These are phyloP conservation scores for Callyntrura sp. DNA, from an alignment of 2,888 invertebrate genomes.

Conservation along the genomic window DNA sequence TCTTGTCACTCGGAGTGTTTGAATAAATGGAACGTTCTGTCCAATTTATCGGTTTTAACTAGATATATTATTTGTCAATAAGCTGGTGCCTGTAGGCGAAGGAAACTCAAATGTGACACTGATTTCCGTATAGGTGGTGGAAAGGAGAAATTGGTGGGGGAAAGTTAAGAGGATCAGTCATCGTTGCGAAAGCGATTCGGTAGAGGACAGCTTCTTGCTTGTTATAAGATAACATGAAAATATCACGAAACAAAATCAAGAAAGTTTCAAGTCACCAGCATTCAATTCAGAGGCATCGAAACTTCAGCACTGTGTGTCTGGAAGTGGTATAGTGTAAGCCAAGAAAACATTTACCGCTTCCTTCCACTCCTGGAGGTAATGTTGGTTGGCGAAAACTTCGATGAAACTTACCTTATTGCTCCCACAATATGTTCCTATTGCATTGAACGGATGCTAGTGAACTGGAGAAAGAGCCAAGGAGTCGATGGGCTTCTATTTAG, in stretches of 20 bases:
- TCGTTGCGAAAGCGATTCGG: constrained; percentile 44
- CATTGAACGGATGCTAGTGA: not conserved
- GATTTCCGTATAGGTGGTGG: constrained; percentile 9
- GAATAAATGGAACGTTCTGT: not conserved
- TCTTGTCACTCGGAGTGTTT: not conserved
- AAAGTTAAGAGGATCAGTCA: constrained; percentile 72
- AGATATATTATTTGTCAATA: not conserved
- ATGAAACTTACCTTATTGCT: constrained; percentile 43
- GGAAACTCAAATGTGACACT: constrained; percentile 12
- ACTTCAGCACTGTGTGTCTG: constrained; percentile 4
- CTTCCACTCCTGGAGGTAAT: not conserved
- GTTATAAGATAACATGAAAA: constrained; percentile 9
- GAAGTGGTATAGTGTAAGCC: not conserved
- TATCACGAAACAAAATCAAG: constrained; percentile 28
- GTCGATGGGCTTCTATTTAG: not conserved
- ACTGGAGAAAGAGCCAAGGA: not conserved
- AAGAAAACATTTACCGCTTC: constrained; percentile 26
- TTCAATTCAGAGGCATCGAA: not conserved
- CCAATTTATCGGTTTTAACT: not conserved
- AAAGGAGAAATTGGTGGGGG: constrained; percentile 26
- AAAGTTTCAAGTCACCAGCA: not conserved
- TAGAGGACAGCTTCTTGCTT: constrained; percentile 51
- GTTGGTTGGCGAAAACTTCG: constrained; percentile 46
- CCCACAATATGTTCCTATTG: not conserved
- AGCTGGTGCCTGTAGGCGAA: not conserved